phyloP scores from a whole-genome alignment of 2,797 vertebrate species.

The Gouania willdenowi region DNA sequence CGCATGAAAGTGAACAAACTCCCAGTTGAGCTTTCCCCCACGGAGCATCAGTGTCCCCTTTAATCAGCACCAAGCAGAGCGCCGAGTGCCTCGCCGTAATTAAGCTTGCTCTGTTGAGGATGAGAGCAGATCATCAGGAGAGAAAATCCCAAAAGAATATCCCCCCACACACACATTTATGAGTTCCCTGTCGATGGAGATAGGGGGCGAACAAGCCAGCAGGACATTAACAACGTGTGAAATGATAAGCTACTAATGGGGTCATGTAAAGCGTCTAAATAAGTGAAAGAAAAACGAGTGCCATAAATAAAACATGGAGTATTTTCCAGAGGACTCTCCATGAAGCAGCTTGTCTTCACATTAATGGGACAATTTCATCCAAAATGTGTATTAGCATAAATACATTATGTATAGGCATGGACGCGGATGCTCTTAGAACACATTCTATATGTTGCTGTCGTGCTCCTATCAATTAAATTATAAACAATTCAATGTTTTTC shows the following conservation, averaged over 20 bases:
- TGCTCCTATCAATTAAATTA: too few relatives aligned
- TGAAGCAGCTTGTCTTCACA: too few relatives aligned
- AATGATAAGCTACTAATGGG: background rate
- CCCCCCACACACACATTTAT: constrained; percentile 1
- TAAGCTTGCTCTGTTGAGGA: constrained; percentile 53
- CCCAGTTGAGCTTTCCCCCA: constrained; percentile 52
- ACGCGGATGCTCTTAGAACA: too few relatives aligned
- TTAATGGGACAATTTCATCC: too few relatives aligned
- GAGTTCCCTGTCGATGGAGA: constrained; percentile 16
- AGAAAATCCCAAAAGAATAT: constrained; percentile 36
- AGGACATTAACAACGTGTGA: background rate
- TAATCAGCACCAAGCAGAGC: constrained; percentile 68
- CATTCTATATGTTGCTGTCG: too few relatives aligned
- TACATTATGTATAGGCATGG: too few relatives aligned
- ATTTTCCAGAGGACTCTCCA: too few relatives aligned
- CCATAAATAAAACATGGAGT: too few relatives aligned
- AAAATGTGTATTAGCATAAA: too few relatives aligned
- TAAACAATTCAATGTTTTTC: too few relatives aligned
- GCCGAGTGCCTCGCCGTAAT: constrained; percentile 53
- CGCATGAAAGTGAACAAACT: constrained; percentile 66
- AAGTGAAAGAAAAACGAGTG: background rate
- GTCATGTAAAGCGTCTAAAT: background rate
- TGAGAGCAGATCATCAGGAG: constrained; percentile 59
- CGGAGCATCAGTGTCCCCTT: constrained; percentile 59
- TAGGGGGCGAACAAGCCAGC: constrained; percentile 15